phyloP scores from a whole-genome alignment of 2,797 vertebrate species.

The Peromyscus nudipes region DNA sequence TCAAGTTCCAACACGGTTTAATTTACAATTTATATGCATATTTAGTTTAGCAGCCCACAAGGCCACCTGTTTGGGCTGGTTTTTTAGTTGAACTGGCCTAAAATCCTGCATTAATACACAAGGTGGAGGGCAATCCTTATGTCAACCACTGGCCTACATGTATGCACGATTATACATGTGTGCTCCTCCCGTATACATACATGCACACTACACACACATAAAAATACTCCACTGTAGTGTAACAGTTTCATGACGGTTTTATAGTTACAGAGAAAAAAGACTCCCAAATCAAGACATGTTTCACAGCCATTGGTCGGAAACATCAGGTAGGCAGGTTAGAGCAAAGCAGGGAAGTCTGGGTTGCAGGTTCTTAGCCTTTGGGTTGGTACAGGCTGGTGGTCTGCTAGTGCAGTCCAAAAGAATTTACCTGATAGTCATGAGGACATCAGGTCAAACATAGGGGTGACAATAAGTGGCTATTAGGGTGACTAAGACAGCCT shows the following conservation, averaged over 20 bases:
- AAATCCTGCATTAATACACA: neutral
- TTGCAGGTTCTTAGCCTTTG: neutral
- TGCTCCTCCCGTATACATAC: neutral
- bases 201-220: neutral
- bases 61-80: conserved; percentile 4
- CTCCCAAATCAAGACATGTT: neutral
- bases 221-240: neutral
- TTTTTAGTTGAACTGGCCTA: neutral
- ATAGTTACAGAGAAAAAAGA: neutral
- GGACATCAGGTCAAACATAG: neutral
- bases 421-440: neutral
- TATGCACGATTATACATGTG: neutral
- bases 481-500: neutral
- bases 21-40: conserved; percentile 23
- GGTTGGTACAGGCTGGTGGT: neutral
- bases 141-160: neutral
- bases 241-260: neutral
- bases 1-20: conserved; percentile 32
- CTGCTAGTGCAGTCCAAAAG: neutral
- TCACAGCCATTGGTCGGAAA: neutral
- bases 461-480: neutral
- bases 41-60: conserved; percentile 3
- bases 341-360: neutral
- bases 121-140: neutral
- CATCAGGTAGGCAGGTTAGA: neutral